Evolutionary conservation across 2,888 invertebrate genomes (phyloP).

Genomic region (Sinotaia quadrata): DNA sequence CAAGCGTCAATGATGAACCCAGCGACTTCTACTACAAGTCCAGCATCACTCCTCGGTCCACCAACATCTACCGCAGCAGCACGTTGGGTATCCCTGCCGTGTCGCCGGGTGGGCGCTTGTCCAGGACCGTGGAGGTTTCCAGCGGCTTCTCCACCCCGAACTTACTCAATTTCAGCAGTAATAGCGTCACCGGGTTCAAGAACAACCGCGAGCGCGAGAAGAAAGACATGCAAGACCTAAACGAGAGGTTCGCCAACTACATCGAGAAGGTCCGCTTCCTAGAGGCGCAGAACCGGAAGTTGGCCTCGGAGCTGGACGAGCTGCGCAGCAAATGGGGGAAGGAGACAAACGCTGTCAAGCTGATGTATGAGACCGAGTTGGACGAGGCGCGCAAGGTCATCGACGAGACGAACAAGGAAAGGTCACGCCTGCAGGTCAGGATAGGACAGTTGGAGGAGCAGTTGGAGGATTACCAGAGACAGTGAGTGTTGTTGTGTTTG

Average conservation of each 20-base stretch:
- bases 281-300: slow-evolving; percentile 72
- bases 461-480: slow-evolving; percentile 66
- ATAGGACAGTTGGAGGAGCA: slow-evolving; percentile 73
- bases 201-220: slow-evolving; percentile 73
- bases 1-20: slow-evolving; percentile 33
- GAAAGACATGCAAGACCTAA: slow-evolving; percentile 75
- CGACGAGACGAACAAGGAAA: slow-evolving; percentile 74
- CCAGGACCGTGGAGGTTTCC: slow-evolving; percentile 47
- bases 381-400: slow-evolving; percentile 74
- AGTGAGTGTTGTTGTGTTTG: slow-evolving; percentile 64
- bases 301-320: slow-evolving; percentile 69
- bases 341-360: slow-evolving; percentile 70
- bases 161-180: slow-evolving; percentile 53
- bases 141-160: slow-evolving; percentile 40
- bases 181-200: slow-evolving; percentile 71
- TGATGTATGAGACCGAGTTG: slow-evolving; percentile 74
- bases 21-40: slow-evolving; percentile 49
- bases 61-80: slow-evolving; percentile 28
- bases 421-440: slow-evolving; percentile 74
- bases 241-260: slow-evolving; percentile 75
- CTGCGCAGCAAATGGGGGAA: slow-evolving; percentile 69
- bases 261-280: slow-evolving; percentile 74
- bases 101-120: slow-evolving; percentile 38
- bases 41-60: slow-evolving; percentile 27
- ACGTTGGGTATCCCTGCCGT: slow-evolving; percentile 33